These are phyloP conservation scores for Steromphala cineraria DNA, from an alignment of 2,888 invertebrate species.

Conservation along the genomic window DNA sequence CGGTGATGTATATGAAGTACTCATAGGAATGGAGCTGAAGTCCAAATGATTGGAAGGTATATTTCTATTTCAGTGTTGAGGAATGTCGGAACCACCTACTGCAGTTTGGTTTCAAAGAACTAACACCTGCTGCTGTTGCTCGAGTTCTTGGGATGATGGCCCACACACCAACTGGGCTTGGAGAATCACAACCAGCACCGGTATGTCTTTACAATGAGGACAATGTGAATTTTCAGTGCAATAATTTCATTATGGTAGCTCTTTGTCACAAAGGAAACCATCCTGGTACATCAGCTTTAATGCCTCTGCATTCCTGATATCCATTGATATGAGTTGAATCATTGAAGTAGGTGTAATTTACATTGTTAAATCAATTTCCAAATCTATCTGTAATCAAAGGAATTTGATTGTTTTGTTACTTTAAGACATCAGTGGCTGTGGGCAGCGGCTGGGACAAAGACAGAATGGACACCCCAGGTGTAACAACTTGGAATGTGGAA, in stretches of 20 bases:
- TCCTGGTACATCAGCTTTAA: too few relatives aligned
- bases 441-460: constrained; percentile 71
- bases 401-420: neutral
- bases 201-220: neutral
- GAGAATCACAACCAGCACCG: constrained; percentile 74
- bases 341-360: too few relatives aligned
- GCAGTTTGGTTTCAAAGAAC: constrained; percentile 85
- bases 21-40: too few relatives aligned
- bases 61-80: constrained; percentile 57
- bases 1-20: too few relatives aligned
- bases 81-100: constrained; percentile 84
- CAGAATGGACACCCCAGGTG: constrained; percentile 72
- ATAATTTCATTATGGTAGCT: too few relatives aligned
- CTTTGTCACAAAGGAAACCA: too few relatives aligned
- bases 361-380: too few relatives aligned
- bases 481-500: constrained; percentile 92
- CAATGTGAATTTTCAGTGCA: too few relatives aligned
- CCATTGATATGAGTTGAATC: too few relatives aligned
- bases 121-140: constrained; percentile 89
- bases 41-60: too few relatives aligned
- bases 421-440: constrained; percentile 21
- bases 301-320: too few relatives aligned
- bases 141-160: constrained; percentile 77
- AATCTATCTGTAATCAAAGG: too few relatives aligned
- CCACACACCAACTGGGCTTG: constrained; percentile 84